These are phyloP conservation scores for Mythimna lalbum DNA, from an alignment of 2,888 invertebrate species.

Conservation along the genomic window DNA sequence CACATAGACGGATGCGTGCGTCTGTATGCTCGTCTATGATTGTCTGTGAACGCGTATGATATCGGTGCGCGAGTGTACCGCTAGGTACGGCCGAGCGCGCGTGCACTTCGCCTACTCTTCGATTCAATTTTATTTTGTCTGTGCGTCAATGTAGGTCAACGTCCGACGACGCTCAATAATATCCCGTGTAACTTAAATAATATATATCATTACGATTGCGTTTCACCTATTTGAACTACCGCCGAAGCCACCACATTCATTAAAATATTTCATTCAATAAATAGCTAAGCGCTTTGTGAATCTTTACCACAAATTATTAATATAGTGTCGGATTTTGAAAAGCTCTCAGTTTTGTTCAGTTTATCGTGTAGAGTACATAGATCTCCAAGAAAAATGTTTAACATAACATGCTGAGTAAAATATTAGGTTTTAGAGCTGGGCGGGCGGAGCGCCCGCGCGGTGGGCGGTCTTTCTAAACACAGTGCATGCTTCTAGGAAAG, in stretches of 20 bases:
- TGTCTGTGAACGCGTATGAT: constrained; percentile 54
- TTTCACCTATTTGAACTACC: constrained; percentile 33
- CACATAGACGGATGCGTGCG: constrained; percentile 21
- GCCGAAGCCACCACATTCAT: constrained; percentile 9
- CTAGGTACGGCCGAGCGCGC: constrained; percentile 77
- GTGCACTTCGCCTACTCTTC: constrained; percentile 66
- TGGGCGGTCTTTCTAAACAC: constrained; percentile 64
- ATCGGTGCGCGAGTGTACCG: constrained; percentile 39
- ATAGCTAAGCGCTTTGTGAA: constrained; percentile 12
- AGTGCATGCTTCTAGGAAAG: constrained; percentile 53
- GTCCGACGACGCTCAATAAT: constrained; percentile 54
- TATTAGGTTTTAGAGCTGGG: constrained; percentile 76
- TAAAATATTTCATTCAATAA: constrained; percentile 32
- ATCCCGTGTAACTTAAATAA: constrained; percentile 48
- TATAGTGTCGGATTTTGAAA: constrained; percentile 21
- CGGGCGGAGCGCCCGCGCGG: constrained; percentile 66
- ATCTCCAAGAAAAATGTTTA: constrained; percentile 61
- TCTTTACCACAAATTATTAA: constrained; percentile 13
- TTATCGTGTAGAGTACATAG: constrained; percentile 46
- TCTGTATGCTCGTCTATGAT: constrained; percentile 43
- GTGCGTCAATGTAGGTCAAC: constrained; percentile 67
- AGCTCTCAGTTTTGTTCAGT: constrained; percentile 31
- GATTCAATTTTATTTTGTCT: constrained; percentile 70
- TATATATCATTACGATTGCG: constrained; percentile 40
- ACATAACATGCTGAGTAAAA: constrained; percentile 69